Percentiles rank a stretch among this genome's conserved stretches.
Evolutionary conservation across 2,888 invertebrate genomes (phyloP).

Genomic region (Glaucopsyche alexis): DNA sequence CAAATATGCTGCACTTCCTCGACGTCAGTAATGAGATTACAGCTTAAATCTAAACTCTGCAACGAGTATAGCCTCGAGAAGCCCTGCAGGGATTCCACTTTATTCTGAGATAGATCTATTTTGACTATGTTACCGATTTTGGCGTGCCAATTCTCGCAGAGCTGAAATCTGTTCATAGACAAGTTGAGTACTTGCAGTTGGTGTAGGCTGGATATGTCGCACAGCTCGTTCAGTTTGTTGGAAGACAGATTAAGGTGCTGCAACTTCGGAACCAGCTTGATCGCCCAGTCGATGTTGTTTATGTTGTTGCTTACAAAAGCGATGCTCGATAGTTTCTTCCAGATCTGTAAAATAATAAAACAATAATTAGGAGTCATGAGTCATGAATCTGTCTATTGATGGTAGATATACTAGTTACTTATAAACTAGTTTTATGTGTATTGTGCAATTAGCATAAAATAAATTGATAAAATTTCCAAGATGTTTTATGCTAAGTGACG

Average conservation of each 20-base stretch:
- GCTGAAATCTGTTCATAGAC: slow-evolving; percentile 87
- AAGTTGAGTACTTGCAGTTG: slow-evolving; percentile 88
- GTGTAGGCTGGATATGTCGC: slow-evolving; percentile 88
- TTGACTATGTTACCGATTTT: slow-evolving; percentile 93
- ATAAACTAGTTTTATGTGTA: background rate
- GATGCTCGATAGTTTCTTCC: slow-evolving; percentile 84
- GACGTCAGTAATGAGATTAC: slow-evolving; percentile 89
- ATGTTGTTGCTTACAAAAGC: slow-evolving; percentile 91
- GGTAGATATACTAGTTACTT: background rate
- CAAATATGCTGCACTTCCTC: slow-evolving; percentile 90
- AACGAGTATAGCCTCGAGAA: slow-evolving; percentile 92
- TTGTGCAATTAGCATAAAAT: background rate
- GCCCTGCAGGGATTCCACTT: slow-evolving; percentile 84
- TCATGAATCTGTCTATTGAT: background rate
- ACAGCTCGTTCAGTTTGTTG: slow-evolving; percentile 87
- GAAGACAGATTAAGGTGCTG: slow-evolving; percentile 86
- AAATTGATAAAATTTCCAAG: no score
- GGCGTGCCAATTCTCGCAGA: slow-evolving; percentile 88
- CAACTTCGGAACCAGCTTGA: slow-evolving; percentile 86
- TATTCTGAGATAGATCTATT: slow-evolving; percentile 92
- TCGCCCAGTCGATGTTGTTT: slow-evolving; percentile 87
- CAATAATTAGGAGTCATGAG: background rate
- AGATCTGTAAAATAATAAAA: slow-evolving; percentile 73
- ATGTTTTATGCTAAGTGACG: background rate
- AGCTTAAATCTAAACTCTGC: slow-evolving; percentile 91